Base-by-base conservation (phyloP, 1,140 invertebrate species). In the Drosophila pseudoananassae region DNA sequence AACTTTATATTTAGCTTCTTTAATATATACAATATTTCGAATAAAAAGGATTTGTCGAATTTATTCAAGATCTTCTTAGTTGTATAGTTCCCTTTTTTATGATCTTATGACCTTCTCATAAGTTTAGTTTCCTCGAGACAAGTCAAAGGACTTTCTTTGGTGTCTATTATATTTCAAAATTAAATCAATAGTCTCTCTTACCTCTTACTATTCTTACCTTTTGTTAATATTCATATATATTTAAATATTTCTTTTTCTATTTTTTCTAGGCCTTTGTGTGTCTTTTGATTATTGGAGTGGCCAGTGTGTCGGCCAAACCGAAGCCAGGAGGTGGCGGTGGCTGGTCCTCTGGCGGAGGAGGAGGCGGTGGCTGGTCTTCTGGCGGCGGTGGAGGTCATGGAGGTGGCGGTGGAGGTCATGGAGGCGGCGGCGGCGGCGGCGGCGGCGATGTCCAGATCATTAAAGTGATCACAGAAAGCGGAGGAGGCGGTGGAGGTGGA, bases 251-350 rank as follows among this genome's bases (percentile, higher is more conserved):
- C 3, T 36, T n/a, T 36, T 1, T 10, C 2, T 31, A 8, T 8
- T 36, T n/a, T n/a, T 36, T n/a, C 10, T 4, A 91, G 84, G 73
- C 84, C 20, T 91, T 91, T 75, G 89, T 91, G 43, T 91, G 89
- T 75, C 79, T 91, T 47, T 15, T 91, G 73, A 54, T 91, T 27
- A 79, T 91, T 46, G 84, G 89, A 51, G 89, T 57, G 27, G 84
- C 84, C 61, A 80, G 81, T 49, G 89, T 91, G 8, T 70, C 78
- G n/a, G 80, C 78, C 38, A 91, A 91, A 46, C 89, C 89, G 1
- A 91, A 91, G 50, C 88, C 65, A 53, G 73, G 53, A 3, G 78
- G 78, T n/a, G 78, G 87, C 3, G 77, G 80, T 6, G 82, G 81
- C 6, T 85, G 81, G 82, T 85, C 82, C 9, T 74, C 73, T 1